Evolutionary conservation across 2,113 vertebrate genomes (phyloP).

Genomic region (Anhinga rufa): DNA sequence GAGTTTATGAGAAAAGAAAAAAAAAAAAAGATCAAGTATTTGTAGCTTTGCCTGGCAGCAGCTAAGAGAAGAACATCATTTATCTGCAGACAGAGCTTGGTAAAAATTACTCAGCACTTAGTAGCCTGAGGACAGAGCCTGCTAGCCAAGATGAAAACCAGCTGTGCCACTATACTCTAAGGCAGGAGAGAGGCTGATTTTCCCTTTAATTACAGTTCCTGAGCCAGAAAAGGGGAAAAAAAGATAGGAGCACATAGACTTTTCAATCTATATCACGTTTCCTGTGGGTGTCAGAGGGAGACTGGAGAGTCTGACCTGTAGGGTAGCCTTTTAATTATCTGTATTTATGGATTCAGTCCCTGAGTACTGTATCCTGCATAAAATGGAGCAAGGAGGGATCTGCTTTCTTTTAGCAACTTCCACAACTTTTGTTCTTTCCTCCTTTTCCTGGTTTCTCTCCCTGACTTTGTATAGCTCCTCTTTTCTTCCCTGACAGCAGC

Average conservation of each 20-base stretch:
- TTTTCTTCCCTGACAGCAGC: background rate
- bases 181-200: conserved; percentile 10
- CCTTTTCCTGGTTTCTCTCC: background rate
- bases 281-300: conserved; percentile 1
- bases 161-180: conserved; percentile 27
- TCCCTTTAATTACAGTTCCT: conserved; percentile 35
- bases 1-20: conserved; percentile 61
- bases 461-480: background rate
- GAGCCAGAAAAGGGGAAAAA: background rate
- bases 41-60: conserved; percentile 58
- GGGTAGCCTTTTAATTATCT: background rate
- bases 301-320: background rate
- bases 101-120: conserved; percentile 60
- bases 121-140: conserved; percentile 58
- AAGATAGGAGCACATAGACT: background rate
- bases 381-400: background rate
- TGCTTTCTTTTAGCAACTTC: background rate
- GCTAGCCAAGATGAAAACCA: conserved; percentile 59
- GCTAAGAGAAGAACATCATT: conserved; percentile 53
- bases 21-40: conserved; percentile 60
- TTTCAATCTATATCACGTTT: conserved; percentile 12
- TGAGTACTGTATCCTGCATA: background rate
- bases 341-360: background rate
- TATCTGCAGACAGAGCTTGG: conserved; percentile 56
- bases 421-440: background rate